A percentile compares a stretch with the other conserved stretches of the same genome.
Evolutionary conservation across 2,113 vertebrate species (phyloP).

Genomic region (Saimiri boliviensis): DNA sequence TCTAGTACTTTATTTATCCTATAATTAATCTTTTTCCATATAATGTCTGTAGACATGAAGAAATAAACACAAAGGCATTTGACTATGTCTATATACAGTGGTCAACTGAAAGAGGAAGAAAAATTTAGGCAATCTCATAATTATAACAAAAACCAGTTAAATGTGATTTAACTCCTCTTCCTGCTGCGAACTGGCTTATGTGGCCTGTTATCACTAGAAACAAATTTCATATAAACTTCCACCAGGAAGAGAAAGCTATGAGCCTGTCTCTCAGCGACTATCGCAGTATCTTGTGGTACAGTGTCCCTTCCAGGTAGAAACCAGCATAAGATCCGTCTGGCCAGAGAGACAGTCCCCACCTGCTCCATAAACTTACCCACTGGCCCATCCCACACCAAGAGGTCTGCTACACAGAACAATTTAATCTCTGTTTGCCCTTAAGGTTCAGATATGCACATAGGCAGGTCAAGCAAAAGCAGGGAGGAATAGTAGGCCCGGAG

Average conservation of each 20-base stretch:
- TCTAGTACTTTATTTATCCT: not conserved
- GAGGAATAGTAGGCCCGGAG: not conserved
- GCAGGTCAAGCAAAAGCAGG: not conserved
- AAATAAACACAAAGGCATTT: slow-evolving; percentile 38
- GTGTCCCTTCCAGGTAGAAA: not conserved
- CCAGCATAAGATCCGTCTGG: not conserved
- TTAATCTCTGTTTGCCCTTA: not conserved
- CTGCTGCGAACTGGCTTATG: not conserved
- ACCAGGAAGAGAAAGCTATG: not conserved
- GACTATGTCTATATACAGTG: not conserved
- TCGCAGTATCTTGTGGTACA: not conserved
- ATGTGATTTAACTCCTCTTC: not conserved
- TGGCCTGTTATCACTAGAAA: not conserved
- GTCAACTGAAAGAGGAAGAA: not conserved
- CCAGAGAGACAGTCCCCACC: not conserved
- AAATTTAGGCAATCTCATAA: not conserved
- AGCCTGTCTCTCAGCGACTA: not conserved
- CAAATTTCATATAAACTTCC: not conserved
- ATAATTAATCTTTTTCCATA: not conserved
- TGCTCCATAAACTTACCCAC: not conserved
- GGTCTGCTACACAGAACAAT: not conserved
- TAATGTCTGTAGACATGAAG: not conserved
- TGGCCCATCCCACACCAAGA: not conserved
- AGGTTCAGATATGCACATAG: not conserved
- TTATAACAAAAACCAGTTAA: not conserved